Evolutionary conservation across 2,888 invertebrate species (phyloP).

Genomic region (Epinotia demarniana): DNA sequence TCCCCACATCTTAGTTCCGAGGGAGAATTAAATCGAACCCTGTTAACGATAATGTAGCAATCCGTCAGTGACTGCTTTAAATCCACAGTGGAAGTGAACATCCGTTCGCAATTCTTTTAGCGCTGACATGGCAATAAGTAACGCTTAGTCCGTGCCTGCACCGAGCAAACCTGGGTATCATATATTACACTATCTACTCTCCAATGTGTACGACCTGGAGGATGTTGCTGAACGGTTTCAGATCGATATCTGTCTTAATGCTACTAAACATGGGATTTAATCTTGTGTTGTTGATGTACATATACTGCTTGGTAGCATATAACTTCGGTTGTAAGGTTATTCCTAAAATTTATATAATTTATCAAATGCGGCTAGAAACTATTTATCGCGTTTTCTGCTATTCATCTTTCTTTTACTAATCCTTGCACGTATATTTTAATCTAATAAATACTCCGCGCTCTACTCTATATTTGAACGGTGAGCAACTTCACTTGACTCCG

Average conservation of each 20-base stretch:
- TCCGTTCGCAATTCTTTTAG: conserved; percentile 67
- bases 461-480: not conserved
- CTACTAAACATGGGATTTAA: conserved; percentile 9
- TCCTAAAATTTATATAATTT: not conserved
- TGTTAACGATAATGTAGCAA: conserved; percentile 76
- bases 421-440: not conserved
- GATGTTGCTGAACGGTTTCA: conserved; percentile 17
- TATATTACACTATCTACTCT: conserved; percentile 39
- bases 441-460: not conserved
- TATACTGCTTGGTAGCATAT: not conserved
- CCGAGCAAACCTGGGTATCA: conserved; percentile 47
- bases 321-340: not conserved
- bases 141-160: conserved; percentile 63
- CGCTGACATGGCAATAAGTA: conserved; percentile 63
- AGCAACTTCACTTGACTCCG: not conserved
- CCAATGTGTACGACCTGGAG: conserved; percentile 8
- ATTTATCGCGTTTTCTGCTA: not conserved
- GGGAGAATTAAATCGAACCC: conserved; percentile 68
- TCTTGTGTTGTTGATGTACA: conserved; percentile 1
- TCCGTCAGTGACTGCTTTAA: conserved; percentile 76
- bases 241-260: conserved; percentile 32
- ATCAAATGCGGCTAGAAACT: not conserved
- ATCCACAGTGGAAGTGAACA: conserved; percentile 69
- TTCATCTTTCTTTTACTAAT: not conserved
- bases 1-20: conserved; percentile 57